Evolutionary conservation across 2,888 invertebrate species (phyloP), one percentile per base, ranked within the genome.

Genomic region (Lypha dubia): DNA sequence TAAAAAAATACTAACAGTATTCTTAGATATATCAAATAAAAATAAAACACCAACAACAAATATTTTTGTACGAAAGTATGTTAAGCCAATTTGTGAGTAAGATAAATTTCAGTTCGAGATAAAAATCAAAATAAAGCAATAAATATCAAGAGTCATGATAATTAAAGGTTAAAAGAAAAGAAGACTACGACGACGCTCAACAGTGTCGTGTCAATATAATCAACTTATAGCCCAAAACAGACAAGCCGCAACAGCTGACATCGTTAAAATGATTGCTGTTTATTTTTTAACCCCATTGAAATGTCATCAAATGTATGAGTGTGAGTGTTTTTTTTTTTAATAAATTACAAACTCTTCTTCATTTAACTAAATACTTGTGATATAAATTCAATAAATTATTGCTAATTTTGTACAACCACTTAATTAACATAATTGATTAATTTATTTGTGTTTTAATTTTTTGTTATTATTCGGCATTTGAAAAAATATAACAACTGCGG

Each of bases 361-460:
- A 41, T 41, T 17, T 56, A 24, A 24, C 5, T 11, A 3, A 17
- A 17, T 13, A 28, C 17, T 44, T 17, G 9, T 51, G n/a, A 53
- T 15, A 8, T 8, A 32, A 46, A 60, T 46, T 32, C 32, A 49
- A 46, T 49, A 17, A 49, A 38, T 17, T 62, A 41, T 24, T 17
- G 22, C 32, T 13, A 20, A 32, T 49, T 62, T 62, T 74, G 22
- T 44, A 53, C 13, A 22, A 24, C 58, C 3, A 58, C 56, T 67
- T 65, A 49, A 67, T 76, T 76, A 56, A 38, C 44, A 22, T 20
- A 58, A 60, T 60, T 49, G 32, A 60, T 49, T 35, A 60, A 35
- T 73, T 46, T 65, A 24, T 73, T 46, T 65, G 17, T 38, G 22
- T 35, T 73, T 35, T 28, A 35, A 60, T 46, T 71, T 28, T 56